Evolutionary conservation across 2,113 vertebrate genomes (phyloP).

Genomic region (Platysteira castanea): DNA sequence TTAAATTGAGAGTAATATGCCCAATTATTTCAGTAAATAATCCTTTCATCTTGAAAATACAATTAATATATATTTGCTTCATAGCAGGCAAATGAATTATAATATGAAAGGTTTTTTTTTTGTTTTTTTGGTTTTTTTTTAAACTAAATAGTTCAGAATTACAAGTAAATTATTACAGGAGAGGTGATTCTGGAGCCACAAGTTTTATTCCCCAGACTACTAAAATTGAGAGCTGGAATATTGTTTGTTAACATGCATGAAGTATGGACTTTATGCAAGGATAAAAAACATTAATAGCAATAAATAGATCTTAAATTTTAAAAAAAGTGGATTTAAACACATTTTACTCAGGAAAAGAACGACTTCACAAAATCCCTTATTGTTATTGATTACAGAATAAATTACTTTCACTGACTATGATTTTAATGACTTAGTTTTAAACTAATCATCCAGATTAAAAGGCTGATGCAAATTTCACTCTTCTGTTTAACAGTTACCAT

Average conservation of each 20-base stretch:
- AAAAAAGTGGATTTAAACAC: slow-evolving; percentile 35
- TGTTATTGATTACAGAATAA: background rate
- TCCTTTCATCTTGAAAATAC: slow-evolving; percentile 23
- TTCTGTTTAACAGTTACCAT: background rate
- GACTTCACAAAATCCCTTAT: background rate
- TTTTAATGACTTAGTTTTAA: slow-evolving; percentile 23
- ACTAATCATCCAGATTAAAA: background rate
- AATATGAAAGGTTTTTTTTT: background rate
- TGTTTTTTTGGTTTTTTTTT: background rate
- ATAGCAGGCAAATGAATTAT: background rate
- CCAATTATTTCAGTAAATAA: slow-evolving; percentile 26
- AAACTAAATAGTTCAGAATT: background rate
- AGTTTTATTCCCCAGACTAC: background rate
- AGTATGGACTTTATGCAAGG: background rate
- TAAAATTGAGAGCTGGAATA: background rate
- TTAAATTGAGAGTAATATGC: background rate
- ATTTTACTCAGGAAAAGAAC: background rate
- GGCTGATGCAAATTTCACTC: background rate
- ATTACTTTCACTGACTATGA: background rate
- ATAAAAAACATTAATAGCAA: background rate
- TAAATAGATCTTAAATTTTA: slow-evolving; percentile 9
- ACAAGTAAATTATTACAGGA: background rate
- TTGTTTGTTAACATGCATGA: background rate
- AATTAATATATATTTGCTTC: background rate
- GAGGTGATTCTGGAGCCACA: slow-evolving; percentile 5